These are phyloP conservation scores for Taenaris catops DNA, from an alignment of 2,888 invertebrate species.

Conservation along the genomic window DNA sequence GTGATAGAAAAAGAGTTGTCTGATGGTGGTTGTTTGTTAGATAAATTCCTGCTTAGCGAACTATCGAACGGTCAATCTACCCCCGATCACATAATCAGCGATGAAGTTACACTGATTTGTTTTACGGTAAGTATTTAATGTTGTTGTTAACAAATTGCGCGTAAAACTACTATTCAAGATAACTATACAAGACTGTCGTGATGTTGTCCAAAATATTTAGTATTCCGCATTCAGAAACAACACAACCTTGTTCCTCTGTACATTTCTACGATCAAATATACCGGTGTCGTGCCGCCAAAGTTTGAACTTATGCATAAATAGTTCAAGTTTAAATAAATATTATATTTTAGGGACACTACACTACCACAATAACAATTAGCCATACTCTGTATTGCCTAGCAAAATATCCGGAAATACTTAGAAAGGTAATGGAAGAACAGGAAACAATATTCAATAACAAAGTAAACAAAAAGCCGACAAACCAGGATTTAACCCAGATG, in stretches of 20 bases:
- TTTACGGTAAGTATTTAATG: conserved; percentile 34
- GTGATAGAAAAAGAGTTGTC: conserved; percentile 27
- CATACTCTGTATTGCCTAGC: conserved; percentile 34
- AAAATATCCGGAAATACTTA: conserved; percentile 32
- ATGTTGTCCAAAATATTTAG: too few species aligned
- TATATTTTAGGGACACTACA: conserved; percentile 33
- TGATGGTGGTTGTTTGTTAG: conserved; percentile 29
- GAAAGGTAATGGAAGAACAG: conserved; percentile 34
- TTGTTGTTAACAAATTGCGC: too few species aligned
- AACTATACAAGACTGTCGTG: too few species aligned
- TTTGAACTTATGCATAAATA: too few species aligned
- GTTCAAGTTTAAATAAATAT: background rate
- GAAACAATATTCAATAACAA: conserved; percentile 29
- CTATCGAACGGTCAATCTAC: conserved; percentile 29
- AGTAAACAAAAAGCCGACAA: conserved; percentile 28
- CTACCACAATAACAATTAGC: conserved; percentile 35
- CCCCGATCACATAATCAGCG: conserved; percentile 33
- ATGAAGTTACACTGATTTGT: conserved; percentile 34
- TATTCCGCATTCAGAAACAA: too few species aligned
- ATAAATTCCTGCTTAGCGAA: conserved; percentile 32
- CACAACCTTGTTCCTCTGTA: too few species aligned
- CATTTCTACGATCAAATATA: too few species aligned
- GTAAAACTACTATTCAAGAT: too few species aligned
- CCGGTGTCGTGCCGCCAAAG: too few species aligned
- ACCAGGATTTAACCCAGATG: conserved; percentile 35